phyloP scores from a whole-genome alignment of 2,888 invertebrate genomes.

The Drosophila cognata region DNA sequence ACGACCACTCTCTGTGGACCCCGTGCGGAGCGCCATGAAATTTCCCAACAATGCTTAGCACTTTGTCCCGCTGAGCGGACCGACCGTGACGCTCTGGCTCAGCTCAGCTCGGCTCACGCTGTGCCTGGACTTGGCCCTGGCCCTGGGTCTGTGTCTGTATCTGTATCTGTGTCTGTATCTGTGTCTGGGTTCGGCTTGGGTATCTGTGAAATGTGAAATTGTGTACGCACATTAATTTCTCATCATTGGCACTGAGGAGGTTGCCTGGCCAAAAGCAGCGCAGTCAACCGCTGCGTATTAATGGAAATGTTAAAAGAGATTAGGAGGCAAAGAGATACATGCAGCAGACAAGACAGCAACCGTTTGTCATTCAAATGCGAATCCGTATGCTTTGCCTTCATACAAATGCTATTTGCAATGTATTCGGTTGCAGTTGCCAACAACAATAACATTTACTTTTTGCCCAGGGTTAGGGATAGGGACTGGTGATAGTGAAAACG shows the following conservation, averaged over 20 bases:
- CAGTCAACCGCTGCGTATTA: constrained; percentile 77
- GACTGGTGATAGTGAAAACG: not conserved
- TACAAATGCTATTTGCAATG: constrained; percentile 65
- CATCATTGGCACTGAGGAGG: constrained; percentile 63
- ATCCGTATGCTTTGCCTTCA: constrained; percentile 61
- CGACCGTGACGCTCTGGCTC: constrained; percentile 65
- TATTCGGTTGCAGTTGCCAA: constrained; percentile 46
- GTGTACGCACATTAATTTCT: constrained; percentile 81
- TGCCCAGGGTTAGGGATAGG: not conserved
- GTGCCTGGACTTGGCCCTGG: constrained; percentile 35
- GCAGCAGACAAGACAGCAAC: constrained; percentile 50
- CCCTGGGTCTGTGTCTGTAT: not conserved
- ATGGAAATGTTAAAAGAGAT: constrained; percentile 78
- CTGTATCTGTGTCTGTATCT: too few species aligned
- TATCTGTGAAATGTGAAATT: constrained; percentile 64
- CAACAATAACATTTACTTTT: constrained; percentile 40
- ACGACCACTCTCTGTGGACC: constrained; percentile 28
- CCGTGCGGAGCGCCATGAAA: constrained; percentile 78
- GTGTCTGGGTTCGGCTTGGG: constrained; percentile 5
- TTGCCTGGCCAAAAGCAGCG: constrained; percentile 36
- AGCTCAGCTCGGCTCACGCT: constrained; percentile 61
- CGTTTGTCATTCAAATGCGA: constrained; percentile 73
- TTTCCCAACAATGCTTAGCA: constrained; percentile 74
- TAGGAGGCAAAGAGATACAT: constrained; percentile 54
- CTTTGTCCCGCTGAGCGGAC: constrained; percentile 74